A percentile compares a stretch with the other conserved stretches of the same genome.
These are phyloP conservation scores for Dicentrarchus labrax DNA, from an alignment of 2,113 vertebrate genomes.

Conservation along the genomic window DNA sequence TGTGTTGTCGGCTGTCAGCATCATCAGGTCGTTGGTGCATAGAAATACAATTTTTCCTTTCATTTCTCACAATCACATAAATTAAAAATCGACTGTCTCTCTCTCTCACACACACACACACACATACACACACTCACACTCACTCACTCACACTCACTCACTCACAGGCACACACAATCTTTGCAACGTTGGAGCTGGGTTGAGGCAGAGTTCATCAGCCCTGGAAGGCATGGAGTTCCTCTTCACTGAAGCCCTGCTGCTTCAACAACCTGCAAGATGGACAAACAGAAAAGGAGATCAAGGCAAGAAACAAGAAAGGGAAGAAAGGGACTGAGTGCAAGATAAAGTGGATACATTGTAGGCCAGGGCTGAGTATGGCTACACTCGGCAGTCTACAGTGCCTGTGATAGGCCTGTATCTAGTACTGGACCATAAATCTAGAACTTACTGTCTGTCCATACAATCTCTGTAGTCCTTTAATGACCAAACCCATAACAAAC, in stretches of 20 bases:
- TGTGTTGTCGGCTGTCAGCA: neutral
- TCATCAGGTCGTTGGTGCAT: slow-evolving; percentile 39
- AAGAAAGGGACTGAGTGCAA: neutral
- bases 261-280: slow-evolving; percentile 74
- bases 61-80: slow-evolving; percentile 22
- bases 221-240: slow-evolving; percentile 82
- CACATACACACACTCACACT: neutral
- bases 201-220: slow-evolving; percentile 61
- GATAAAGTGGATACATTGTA: neutral
- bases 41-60: slow-evolving; percentile 48
- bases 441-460: too few relatives aligned
- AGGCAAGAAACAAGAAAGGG: neutral
- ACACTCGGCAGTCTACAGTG: neutral
- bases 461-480: too few relatives aligned
- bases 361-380: neutral
- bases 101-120: neutral
- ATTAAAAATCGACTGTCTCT: neutral
- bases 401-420: too few relatives aligned
- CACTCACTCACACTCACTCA: neutral
- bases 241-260: slow-evolving; percentile 79
- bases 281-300: neutral
- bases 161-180: neutral
- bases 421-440: too few relatives aligned
- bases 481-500: too few relatives aligned
- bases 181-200: neutral